phyloP scores from a whole-genome alignment of 2,113 vertebrate genomes.

The Tachysurus fulvidraco region DNA sequence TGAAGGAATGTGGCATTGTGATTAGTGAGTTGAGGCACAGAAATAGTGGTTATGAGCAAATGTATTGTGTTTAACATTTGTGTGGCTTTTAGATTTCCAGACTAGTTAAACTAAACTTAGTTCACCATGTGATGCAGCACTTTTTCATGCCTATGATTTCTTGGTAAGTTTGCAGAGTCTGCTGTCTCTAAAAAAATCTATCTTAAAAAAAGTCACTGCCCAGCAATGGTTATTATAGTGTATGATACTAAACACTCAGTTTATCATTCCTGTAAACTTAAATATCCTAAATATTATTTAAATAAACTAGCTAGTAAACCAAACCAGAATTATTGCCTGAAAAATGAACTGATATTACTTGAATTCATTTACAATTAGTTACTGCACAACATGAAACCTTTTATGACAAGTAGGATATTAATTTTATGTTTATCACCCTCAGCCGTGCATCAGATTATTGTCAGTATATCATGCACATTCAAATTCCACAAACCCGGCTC shows the following conservation, averaged over 20 bases:
- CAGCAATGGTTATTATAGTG: background rate
- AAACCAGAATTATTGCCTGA: background rate
- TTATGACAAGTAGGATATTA: background rate
- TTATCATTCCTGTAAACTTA: background rate
- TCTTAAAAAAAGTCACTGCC: background rate
- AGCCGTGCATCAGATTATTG: background rate
- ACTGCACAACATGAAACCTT: background rate
- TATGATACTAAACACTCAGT: background rate
- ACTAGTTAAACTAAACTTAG: no score
- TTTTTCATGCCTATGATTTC: background rate
- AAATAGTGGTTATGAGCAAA: background rate
- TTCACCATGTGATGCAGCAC: no score
- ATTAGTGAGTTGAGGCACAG: background rate
- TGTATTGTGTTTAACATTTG: background rate
- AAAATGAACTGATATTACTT: background rate
- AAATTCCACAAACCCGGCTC: background rate
- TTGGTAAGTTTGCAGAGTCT: no score
- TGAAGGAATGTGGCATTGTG: background rate
- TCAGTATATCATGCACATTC: background rate
- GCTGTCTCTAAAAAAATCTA: background rate
- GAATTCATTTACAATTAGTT: background rate
- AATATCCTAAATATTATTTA: background rate
- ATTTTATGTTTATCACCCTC: background rate
- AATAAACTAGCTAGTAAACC: background rate
- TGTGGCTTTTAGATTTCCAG: background rate